A percentile compares a stretch with the other conserved stretches of the same genome.
Evolutionary conservation across 2,797 vertebrate genomes (phyloP).

Genomic region (Galago senegalensis): DNA sequence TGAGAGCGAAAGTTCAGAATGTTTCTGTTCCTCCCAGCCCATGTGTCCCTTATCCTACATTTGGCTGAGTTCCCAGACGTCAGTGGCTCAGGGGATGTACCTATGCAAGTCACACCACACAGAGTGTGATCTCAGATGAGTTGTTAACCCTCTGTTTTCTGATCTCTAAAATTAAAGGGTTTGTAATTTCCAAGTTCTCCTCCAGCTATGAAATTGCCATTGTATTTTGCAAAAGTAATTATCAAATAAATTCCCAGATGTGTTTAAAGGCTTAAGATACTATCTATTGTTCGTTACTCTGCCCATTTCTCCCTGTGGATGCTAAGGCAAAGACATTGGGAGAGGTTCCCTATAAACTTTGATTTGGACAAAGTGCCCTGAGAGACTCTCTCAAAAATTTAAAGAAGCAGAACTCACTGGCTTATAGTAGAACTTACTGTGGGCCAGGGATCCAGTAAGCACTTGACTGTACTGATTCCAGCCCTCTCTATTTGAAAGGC

Average conservation of each 20-base stretch:
- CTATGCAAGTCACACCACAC: conserved; percentile 45
- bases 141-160: conserved; percentile 57
- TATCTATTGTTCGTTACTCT: neutral
- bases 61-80: neutral
- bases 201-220: conserved; percentile 60
- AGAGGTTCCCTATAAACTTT: neutral
- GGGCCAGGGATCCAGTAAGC: neutral
- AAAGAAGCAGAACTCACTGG: neutral
- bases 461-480: neutral
- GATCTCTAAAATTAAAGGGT: conserved; percentile 34
- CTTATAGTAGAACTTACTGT: neutral
- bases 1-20: neutral
- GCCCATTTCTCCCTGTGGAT: neutral
- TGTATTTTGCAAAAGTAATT: conserved; percentile 33
- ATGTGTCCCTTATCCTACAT: neutral
- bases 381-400: conserved; percentile 37
- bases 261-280: conserved; percentile 51
- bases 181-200: conserved; percentile 64
- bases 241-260: conserved; percentile 40
- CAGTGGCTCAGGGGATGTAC: neutral
- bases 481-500: neutral
- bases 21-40: neutral
- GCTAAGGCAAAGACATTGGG: neutral
- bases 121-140: neutral
- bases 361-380: conserved; percentile 35